Evolutionary conservation across 2,888 invertebrate genomes (phyloP), one percentile per base, ranked within the genome.

Genomic region (Chymomyza procnemis): DNA sequence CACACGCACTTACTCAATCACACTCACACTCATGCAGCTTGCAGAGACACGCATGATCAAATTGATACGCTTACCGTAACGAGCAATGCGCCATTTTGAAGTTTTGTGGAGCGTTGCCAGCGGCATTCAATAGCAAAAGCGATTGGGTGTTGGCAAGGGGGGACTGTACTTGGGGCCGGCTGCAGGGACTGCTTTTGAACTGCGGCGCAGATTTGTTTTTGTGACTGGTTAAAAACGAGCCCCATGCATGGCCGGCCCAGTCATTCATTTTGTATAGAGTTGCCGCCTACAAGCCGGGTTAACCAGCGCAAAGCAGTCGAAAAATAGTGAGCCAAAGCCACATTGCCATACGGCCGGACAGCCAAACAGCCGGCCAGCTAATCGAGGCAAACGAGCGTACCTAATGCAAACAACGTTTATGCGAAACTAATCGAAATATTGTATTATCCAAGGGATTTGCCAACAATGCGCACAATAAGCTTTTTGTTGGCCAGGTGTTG

Each of bases 11-110:
- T 26, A 54, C 21, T 54, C 19, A 54, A 21, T 54, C 54, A 21
- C 21, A 54, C 14, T 54, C 54, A 41, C 34, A 41, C 34, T 41
- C 6, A 50, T n/a, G 9, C 30, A 30, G 30, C 30, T n/a, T n/a
- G 56, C 56, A 56, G 56, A 56, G 56, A 85, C 66, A 81, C 85
- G 80, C 81, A 83, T 85, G 85, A 83, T 85, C 78, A 72, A 83
- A 76, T 85, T 85, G 81, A 85, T 85, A 80, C 80, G 85, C 78
- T 74, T 64, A 71, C 75, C 68, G 67, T 80, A 83, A 83, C 83
- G 78, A 83, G 72, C 62, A 67, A 66, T 69, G 57, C 41, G 34
- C 46, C 34, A 50, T 55, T 62, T 30, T 48, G 61, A 54, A 57
- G 56, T 56, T 60, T 30, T 52, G 50, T 19, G 21, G 59, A 26